Base-by-base conservation (phyloP, 2,113 vertebrate genomes). In the Oxygymnocypris stewartii region DNA sequence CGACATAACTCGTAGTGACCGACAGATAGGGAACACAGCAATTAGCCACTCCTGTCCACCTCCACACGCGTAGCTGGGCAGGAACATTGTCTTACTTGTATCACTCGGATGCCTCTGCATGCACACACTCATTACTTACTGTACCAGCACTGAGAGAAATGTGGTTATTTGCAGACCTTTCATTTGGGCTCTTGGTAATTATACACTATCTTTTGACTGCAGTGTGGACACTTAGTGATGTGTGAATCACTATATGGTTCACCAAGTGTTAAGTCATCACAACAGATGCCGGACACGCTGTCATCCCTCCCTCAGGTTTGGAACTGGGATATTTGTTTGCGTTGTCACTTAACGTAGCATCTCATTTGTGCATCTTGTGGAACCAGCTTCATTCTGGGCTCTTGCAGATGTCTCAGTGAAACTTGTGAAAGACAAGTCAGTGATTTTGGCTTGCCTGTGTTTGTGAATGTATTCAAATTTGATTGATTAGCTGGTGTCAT, bases 171-270 rank as follows among this genome's bases (percentile, higher is more conserved):
- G 44, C 86, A 54, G 78, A 87, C 42, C 84, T 83, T 84, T 77
- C 79, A 86, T 87, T 86, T 87, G 40, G 49, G 31, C 65, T 80
- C 40, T 77, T 87, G 54, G 86, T 87, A 89, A 89, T 89, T 87
- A 85, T 63, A 87, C 31, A 20, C 78, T 87, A 87, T 89, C 84
- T 84, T 87, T 20, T 89, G 86, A 84, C 86, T 77, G 84, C 51
- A 76, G 65, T 51, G 31, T 63, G 69, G 86, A 85, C 54, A 73
- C 78, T 31, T 82, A 86, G 47, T 84, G 80, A 84, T 67, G 10
- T 40, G 57, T 59, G 77, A 87, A 73, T 80, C 82, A 84, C 57
- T 25, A 81, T 84, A 59, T 31, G 65, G 63, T 87, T 69, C 14
- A 47, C 14, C 25, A 8, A 23, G 65, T 47, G 84, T 75, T 85